Base-by-base conservation (phyloP, 2,797 vertebrate species). In the Rhinophrynus dorsalis region DNA sequence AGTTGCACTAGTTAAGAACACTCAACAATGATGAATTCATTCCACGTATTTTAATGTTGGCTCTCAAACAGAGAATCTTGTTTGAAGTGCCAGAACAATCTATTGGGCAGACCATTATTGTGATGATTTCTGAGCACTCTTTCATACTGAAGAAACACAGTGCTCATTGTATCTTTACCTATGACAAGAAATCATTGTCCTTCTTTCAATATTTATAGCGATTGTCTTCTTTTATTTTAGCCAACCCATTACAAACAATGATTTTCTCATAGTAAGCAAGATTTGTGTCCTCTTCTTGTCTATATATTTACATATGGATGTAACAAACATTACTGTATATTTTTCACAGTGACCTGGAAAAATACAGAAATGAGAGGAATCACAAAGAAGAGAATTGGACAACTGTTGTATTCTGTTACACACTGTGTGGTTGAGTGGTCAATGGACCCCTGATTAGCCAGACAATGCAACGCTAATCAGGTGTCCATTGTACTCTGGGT, bases 121-220 rank as follows among this genome's bases (percentile, higher is more conserved):
- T 68, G 24, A 33, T 55, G 65, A 37, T 56, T 66, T 66, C 48
- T 30, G 20, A 55, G 18, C 17, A 0, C 1, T 58, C n/a, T 37
- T 65, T 45, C 5, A 75, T 50, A 68, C 20, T 75, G 1, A 37
- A 0, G 60, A 38, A 75, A 59, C 20, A 65, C 51, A 76, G 35
- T 18, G 21, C 11, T 50, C 3, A 67, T 51, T 71, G 65, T 57
- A 58, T 10, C 0, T 1, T 42, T 45, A 61, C 50, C 57, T 67
- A 59, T 72, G 45, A 48, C 38, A 35, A 57, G 29, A 74, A 74
- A 56, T 62, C 0, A 64, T 70, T 70, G 2, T 67, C 52, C 9
- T 38, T 24, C 6, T 52, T 4, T 59, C 2, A 15, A n/a, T 76
- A 33, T n/a, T 50, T 20, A 47, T 17, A 21, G 24, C 8, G 1